Conservation (phyloP, 92 coral and sea anemone genomes). For the Phymanthus crucifer region DNA sequence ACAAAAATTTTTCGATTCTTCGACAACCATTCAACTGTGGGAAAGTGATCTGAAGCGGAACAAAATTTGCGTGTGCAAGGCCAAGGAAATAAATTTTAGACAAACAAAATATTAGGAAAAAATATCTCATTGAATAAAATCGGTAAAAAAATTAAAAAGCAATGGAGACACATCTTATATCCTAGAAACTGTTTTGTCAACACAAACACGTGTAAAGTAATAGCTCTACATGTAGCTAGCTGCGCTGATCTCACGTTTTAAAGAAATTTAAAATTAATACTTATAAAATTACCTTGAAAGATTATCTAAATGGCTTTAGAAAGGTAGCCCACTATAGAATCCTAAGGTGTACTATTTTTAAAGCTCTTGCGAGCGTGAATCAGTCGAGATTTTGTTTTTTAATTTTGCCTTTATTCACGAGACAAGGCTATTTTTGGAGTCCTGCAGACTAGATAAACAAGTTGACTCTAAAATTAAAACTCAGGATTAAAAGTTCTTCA, state of each 20-base stretch:
- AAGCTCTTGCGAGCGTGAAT: neutral
- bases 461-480: neutral
- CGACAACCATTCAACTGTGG: neutral
- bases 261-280: neutral
- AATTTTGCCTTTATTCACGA: neutral
- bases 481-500: neutral
- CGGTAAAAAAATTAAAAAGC: neutral
- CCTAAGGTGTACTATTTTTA: neutral
- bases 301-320: neutral
- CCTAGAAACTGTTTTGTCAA: neutral
- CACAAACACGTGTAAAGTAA: slow-evolving; percentile 7
- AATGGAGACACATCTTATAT: neutral
- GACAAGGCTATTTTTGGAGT: neutral
- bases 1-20: neutral
- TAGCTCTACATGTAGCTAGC: neutral
- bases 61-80: neutral
- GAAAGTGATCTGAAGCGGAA: neutral
- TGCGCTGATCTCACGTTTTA: neutral
- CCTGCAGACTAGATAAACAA: slow-evolving; percentile 4
- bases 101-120: neutral
- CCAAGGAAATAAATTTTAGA: neutral
- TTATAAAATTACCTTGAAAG: neutral
- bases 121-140: neutral
- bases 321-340: neutral
- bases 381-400: neutral